Evolutionary conservation across 2,113 vertebrate species (phyloP).

Genomic region (Galbula dea): DNA sequence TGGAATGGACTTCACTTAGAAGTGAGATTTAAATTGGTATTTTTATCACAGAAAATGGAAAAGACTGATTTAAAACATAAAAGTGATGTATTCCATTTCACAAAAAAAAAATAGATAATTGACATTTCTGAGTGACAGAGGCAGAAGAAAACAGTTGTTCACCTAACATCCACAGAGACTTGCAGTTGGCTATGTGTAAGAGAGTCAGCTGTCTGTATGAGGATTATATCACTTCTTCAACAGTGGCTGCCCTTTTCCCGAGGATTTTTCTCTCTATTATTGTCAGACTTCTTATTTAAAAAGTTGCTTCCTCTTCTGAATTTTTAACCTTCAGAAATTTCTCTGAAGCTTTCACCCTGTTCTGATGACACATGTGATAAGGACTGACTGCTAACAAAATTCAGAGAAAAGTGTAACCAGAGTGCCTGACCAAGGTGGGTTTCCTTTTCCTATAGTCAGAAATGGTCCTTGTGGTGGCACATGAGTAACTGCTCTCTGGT

Average conservation of each 20-base stretch:
- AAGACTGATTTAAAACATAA: neutral
- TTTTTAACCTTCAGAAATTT: neutral
- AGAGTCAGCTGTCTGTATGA: neutral
- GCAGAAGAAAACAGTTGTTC: neutral
- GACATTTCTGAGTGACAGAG: neutral
- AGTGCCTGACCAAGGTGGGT: constrained; percentile 64
- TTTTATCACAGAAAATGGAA: neutral
- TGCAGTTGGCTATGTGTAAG: neutral
- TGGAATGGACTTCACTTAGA: neutral
- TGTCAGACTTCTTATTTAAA: neutral
- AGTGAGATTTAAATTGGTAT: neutral
- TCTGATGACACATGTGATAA: constrained; percentile 33
- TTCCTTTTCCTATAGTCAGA: constrained; percentile 77
- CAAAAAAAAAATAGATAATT: neutral
- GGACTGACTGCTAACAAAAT: constrained; percentile 46
- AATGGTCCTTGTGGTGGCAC: constrained; percentile 58
- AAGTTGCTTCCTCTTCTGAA: neutral
- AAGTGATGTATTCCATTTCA: neutral
- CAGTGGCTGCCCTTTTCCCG: neutral
- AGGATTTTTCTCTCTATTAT: neutral
- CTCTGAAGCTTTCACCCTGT: constrained; percentile 14
- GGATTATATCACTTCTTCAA: neutral
- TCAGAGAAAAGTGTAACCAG: constrained; percentile 81
- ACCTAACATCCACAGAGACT: neutral
- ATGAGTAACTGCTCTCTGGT: neutral